Evolutionary conservation across 2,113 vertebrate genomes (phyloP).

Genomic region (Brevimyrus niger): DNA sequence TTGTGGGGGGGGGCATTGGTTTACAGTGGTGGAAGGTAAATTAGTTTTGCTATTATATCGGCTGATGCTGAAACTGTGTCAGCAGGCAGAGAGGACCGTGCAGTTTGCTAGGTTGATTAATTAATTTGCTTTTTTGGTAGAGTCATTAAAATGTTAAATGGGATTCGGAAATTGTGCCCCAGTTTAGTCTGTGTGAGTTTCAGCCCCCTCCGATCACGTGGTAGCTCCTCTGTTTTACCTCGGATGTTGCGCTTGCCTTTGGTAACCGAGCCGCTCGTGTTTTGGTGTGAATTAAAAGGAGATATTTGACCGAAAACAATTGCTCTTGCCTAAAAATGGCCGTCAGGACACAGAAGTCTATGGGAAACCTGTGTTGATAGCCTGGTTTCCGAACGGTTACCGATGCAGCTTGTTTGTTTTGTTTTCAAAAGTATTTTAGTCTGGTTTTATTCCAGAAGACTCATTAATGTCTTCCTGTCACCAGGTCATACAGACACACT

Average conservation of each 20-base stretch:
- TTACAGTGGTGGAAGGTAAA: slow-evolving; percentile 35
- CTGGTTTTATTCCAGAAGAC: not conserved
- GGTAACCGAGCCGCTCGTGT: not conserved
- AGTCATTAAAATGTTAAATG: slow-evolving; percentile 38
- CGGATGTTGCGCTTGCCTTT: not conserved
- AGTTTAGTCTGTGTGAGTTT: slow-evolving; percentile 27
- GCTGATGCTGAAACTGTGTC: slow-evolving; percentile 3
- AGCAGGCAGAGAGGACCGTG: slow-evolving; percentile 20
- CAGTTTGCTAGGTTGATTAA: slow-evolving; percentile 33
- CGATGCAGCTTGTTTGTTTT: not conserved
- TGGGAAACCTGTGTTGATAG: not conserved
- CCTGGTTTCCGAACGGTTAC: not conserved
- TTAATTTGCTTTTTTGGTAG: slow-evolving; percentile 42
- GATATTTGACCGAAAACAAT: not conserved
- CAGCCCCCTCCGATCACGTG: not conserved
- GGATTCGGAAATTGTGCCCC: slow-evolving; percentile 38
- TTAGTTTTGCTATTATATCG: slow-evolving; percentile 22
- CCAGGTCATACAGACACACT: not conserved
- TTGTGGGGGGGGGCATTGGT: slow-evolving; percentile 13
- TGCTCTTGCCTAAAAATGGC: not conserved
- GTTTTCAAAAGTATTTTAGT: not conserved
- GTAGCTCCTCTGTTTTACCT: not conserved
- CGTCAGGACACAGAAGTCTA: not conserved
- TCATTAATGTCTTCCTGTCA: not conserved
- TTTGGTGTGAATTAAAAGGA: not conserved